Evolutionary conservation across 2,797 vertebrate genomes (phyloP).

Genomic region (Artibeus lituratus): DNA sequence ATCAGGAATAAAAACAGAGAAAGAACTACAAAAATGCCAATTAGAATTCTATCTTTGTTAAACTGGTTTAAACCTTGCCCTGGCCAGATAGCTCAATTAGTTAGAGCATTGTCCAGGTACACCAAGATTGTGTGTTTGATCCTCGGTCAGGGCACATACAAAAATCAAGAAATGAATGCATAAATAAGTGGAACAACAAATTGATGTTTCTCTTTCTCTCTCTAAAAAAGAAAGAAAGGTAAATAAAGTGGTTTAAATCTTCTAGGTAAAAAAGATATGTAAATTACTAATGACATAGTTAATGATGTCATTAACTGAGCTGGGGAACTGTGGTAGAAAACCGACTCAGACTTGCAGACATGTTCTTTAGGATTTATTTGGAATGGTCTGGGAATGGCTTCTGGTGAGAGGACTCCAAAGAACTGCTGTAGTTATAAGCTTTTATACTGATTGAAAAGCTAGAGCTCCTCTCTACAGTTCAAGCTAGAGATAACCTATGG

Average conservation of each 20-base stretch:
- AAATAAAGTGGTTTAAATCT: not conserved
- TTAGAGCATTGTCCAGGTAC: not conserved
- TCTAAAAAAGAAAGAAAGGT: not conserved
- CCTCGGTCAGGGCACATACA: not conserved
- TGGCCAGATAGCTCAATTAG: not conserved
- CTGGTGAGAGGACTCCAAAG: not conserved
- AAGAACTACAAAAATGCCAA: not conserved
- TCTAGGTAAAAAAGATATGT: conserved; percentile 3
- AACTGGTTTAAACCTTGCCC: not conserved
- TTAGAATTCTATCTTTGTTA: not conserved
- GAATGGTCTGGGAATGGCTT: not conserved
- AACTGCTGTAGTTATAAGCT: not conserved
- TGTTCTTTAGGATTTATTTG: not conserved
- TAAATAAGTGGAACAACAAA: not conserved
- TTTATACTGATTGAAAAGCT: not conserved
- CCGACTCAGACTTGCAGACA: not conserved
- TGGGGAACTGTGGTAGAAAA: not conserved
- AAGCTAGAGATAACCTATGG: not conserved
- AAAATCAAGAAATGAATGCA: not conserved
- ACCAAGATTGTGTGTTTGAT: not conserved
- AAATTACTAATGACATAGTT: not conserved
- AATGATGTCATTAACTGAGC: not conserved
- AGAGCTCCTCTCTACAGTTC: not conserved
- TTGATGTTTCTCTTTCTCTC: not conserved
- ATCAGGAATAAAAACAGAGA: not conserved